Percentiles rank a stretch among this genome's conserved stretches.
These are phyloP conservation scores for Schlechtendalia chinensis DNA, from an alignment of 1,140 invertebrate species.

Conservation along the genomic window DNA sequence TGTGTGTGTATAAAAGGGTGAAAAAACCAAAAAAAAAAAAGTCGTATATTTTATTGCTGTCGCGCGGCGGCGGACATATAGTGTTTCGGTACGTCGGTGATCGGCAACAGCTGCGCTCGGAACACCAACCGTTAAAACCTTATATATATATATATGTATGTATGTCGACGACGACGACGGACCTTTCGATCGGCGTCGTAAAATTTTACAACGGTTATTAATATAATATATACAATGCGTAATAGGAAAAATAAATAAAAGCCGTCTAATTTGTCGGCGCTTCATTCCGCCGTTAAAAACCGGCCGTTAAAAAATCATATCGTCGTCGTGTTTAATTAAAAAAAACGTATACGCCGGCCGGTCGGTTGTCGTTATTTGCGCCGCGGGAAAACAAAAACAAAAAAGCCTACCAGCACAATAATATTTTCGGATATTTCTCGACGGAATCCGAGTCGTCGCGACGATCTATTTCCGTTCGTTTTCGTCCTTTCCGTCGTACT, in stretches of 20 bases:
- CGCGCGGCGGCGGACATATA: background rate
- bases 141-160: too few species aligned
- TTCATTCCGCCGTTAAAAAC: background rate
- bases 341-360: background rate
- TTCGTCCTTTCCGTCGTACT: too few species aligned
- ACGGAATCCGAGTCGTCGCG: too few species aligned
- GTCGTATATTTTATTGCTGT: conserved; percentile 27
- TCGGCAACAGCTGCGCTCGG: conserved; percentile 31
- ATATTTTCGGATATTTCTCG: too few species aligned
- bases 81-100: background rate
- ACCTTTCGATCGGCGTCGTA: conserved; percentile 13
- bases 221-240: background rate
- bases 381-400: too few species aligned
- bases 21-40: too few species aligned
- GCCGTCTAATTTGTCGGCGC: background rate
- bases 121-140: conserved; percentile 34
- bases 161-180: background rate
- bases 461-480: too few species aligned
- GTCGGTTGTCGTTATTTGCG: too few species aligned
- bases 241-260: conserved; percentile 8
- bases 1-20: too few species aligned
- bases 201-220: conserved; percentile 31
- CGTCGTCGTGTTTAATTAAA: conserved; percentile 25
- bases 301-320: conserved; percentile 14
- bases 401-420: too few species aligned